Percentiles rank a stretch among this genome's conserved stretches.
These are phyloP conservation scores for Anarhynchus alexandrinus DNA, from an alignment of 2,113 vertebrate genomes.

Conservation along the genomic window DNA sequence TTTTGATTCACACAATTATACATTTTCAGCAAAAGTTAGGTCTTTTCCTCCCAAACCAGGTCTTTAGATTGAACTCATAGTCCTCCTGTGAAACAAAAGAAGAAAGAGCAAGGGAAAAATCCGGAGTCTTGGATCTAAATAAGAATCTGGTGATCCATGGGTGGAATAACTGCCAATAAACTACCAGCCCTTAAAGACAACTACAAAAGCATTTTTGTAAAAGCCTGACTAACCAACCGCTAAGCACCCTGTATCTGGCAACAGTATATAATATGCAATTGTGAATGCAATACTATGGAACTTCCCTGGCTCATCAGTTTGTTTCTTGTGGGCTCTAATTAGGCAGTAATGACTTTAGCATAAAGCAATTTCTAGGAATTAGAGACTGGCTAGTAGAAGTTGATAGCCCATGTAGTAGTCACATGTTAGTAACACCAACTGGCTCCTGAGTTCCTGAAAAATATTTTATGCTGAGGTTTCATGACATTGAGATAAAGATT, in stretches of 20 bases:
- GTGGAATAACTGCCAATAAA: slow-evolving; percentile 8
- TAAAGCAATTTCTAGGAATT: slow-evolving; percentile 19
- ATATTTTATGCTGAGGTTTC: background rate
- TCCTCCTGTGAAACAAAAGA: background rate
- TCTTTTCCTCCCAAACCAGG: background rate
- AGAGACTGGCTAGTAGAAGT: background rate
- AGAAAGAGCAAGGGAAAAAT: background rate
- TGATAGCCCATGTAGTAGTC: background rate
- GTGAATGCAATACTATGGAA: background rate
- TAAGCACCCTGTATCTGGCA: background rate
- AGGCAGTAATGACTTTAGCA: slow-evolving; percentile 17
- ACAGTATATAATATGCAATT: background rate
- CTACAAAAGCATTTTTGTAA: slow-evolving; percentile 56
- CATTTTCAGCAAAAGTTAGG: background rate
- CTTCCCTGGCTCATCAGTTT: background rate
- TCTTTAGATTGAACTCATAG: background rate
- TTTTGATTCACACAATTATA: background rate
- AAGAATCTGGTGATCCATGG: background rate
- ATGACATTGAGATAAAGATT: background rate
- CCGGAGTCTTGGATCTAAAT: background rate
- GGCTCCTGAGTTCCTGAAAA: background rate
- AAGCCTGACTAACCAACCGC: background rate
- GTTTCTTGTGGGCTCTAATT: slow-evolving; percentile 6
- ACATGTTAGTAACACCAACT: background rate
- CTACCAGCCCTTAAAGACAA: background rate